Evolutionary conservation across 2,888 invertebrate species (phyloP).

Genomic region (Julus scandinavius): DNA sequence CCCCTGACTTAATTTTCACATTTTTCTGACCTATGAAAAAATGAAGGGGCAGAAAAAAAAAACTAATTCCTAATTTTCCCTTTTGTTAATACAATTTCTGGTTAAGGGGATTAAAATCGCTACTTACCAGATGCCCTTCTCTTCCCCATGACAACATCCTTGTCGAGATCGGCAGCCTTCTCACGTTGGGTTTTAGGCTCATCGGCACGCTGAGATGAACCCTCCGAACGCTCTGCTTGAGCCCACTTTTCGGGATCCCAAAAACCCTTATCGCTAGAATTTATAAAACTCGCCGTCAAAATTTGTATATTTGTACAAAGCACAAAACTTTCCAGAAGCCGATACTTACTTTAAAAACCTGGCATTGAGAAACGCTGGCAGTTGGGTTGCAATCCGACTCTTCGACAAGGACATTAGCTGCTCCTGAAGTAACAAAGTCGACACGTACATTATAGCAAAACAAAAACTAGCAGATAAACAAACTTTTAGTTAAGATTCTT

Average conservation of each 20-base stretch:
- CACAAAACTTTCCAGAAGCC: neutral
- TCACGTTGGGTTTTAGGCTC: constrained; percentile 61
- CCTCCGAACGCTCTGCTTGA: constrained; percentile 60
- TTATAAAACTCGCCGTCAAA: neutral
- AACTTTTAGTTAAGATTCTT: neutral
- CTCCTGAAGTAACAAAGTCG: constrained; percentile 67
- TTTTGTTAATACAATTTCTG: neutral
- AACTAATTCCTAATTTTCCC: constrained; percentile 1
- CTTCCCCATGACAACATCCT: constrained; percentile 61
- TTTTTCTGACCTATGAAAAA: constrained; percentile 25
- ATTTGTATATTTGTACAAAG: neutral
- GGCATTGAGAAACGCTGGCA: constrained; percentile 76
- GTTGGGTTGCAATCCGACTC: constrained; percentile 76
- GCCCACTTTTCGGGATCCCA: constrained; percentile 71
- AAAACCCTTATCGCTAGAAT: constrained; percentile 63
- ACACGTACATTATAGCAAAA: neutral
- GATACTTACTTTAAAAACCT: constrained; percentile 70
- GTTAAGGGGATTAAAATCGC: neutral
- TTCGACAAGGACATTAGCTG: constrained; percentile 78
- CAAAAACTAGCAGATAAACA: neutral
- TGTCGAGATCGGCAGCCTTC: constrained; percentile 61
- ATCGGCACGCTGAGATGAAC: constrained; percentile 61
- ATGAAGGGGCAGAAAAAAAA: neutral
- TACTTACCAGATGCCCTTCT: constrained; percentile 63
- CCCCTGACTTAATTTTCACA: neutral